Evolutionary conservation across 2,888 invertebrate genomes (phyloP), one percentile per base, ranked within the genome.

Genomic region (Lepeophtheirus nordmannii): DNA sequence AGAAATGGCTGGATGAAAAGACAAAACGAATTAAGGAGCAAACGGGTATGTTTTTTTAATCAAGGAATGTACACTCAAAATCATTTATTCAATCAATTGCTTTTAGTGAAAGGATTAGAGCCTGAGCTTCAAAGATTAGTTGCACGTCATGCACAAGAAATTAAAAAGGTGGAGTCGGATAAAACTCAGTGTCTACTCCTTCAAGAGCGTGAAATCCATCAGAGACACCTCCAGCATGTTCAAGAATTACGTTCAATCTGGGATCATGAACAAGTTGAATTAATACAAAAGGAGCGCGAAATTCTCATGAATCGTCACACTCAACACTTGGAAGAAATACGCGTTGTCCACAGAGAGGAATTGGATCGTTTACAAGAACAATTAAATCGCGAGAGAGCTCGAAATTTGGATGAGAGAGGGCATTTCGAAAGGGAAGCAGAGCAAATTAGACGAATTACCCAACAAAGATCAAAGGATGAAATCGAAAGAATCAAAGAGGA

Each of bases 1-100:
- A 59, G n/a, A 59, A 59, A 59, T 59, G 60, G 60, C 10, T 59
- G 60, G 60, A 59, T 30, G 60, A 59, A 38, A 59, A 59, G 37
- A 59, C 60, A 17, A 59, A 30, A 30, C 60, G 60, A 30, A 59
- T 59, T 38, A 59, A 59, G 23, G 60, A 59, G 7, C 60, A 59
- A 59, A 59, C 60, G 23, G 57, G 57, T 14, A n/a, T 22, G 57
- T 22, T n/a, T 30, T 30, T 30, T 30, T 30, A 30, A 30, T 30
- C 30, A 30, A 30, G 7, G 30, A 30, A 30, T 30, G 30, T 5
- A 7, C 2, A 5, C 30, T 30, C 30, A 5, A 5, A 30, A 30
- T 30, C 2, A 30, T 30, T 30, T 7, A 30, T 30, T 30, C 30
- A 2, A 5, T 30, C 30, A 7, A 14, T 14, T 10, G 11, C 9